Conservation (phyloP, 2,888 invertebrate genomes). For the Resseliella maxima region DNA sequence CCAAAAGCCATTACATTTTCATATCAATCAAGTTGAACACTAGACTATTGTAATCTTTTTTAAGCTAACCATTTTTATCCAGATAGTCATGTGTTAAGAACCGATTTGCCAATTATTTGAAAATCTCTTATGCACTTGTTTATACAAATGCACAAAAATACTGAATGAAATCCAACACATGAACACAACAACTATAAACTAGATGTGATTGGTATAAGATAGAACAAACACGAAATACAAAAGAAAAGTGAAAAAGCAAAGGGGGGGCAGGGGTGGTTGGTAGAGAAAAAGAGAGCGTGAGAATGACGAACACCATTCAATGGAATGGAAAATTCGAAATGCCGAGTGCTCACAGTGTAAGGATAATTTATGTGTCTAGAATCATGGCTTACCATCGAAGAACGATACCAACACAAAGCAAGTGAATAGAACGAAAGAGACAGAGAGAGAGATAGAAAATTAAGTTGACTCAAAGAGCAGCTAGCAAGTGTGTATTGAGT, state of each 20-base stretch:
- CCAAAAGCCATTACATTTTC: background rate
- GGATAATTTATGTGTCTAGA: too few species aligned
- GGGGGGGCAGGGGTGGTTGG: background rate
- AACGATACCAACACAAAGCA: too few species aligned
- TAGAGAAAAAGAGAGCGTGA: background rate
- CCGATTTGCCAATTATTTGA: constrained; percentile 8
- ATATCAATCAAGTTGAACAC: background rate
- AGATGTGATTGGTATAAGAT: too few species aligned
- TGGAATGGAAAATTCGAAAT: background rate
- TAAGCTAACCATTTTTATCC: background rate
- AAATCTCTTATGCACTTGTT: constrained; percentile 6
- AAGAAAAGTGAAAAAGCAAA: background rate
- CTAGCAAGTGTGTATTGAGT: background rate
- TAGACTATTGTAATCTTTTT: background rate
- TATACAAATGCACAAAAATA: too few species aligned
- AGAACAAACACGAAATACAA: too few species aligned
- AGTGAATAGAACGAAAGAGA: too few species aligned
- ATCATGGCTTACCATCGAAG: too few species aligned
- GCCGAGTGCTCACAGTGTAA: background rate
- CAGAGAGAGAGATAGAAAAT: too few species aligned
- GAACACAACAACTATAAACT: too few species aligned
- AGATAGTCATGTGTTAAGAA: background rate
- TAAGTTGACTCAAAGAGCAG: background rate
- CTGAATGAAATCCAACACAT: background rate
- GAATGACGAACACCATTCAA: background rate